Conservation (phyloP, 1,140 invertebrate genomes). For the Holotrichia oblita region DNA sequence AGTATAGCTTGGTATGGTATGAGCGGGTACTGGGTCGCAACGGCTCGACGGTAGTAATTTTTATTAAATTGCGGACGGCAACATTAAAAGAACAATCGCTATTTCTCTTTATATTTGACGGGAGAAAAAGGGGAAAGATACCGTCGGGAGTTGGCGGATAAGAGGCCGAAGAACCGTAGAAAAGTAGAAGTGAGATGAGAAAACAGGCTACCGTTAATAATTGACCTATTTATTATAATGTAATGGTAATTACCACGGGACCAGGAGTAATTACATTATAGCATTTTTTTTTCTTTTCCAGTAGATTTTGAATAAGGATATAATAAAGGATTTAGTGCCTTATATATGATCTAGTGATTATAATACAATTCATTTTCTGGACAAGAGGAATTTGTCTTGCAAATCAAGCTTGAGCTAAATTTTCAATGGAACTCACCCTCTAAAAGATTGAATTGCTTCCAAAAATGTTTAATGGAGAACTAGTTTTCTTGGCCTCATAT, state of each 20-base stretch:
- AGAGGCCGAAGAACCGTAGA: neutral
- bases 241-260: neutral
- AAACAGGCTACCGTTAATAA: neutral
- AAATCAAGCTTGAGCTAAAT: too few relatives aligned
- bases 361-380: too few relatives aligned
- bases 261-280: neutral
- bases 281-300: too few relatives aligned
- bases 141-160: neutral
- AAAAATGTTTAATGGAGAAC: too few relatives aligned
- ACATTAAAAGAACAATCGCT: constrained; percentile 1
- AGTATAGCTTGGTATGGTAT: neutral
- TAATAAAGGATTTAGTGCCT: too few relatives aligned
- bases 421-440: too few relatives aligned
- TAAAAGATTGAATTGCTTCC: too few relatives aligned
- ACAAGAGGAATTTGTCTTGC: too few relatives aligned
- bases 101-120: constrained; percentile 13
- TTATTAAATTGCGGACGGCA: constrained; percentile 11
- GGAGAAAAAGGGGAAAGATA: neutral
- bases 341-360: too few relatives aligned
- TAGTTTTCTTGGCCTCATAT: too few relatives aligned
- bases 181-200: neutral
- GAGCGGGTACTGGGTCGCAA: neutral
- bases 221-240: neutral
- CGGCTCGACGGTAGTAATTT: neutral
- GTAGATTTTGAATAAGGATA: too few relatives aligned